These are phyloP conservation scores for Agrotis puta DNA, from an alignment of 2,888 invertebrate genomes.

Conservation along the genomic window DNA sequence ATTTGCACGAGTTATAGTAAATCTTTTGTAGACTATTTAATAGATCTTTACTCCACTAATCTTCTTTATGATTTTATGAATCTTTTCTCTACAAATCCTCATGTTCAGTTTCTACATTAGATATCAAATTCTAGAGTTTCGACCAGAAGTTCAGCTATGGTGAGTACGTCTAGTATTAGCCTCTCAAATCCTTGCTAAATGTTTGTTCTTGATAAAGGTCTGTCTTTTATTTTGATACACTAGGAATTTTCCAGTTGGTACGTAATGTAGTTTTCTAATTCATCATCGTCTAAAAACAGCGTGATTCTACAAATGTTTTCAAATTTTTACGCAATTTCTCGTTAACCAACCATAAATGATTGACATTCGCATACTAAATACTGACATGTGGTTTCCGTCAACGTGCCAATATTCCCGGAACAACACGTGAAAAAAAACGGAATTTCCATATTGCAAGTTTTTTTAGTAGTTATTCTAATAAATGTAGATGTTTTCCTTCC, in stretches of 20 bases:
- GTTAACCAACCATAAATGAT: constrained; percentile 1
- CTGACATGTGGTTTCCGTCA: constrained; percentile 14
- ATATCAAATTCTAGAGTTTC: not conserved
- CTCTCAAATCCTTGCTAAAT: not conserved
- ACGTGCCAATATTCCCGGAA: constrained; percentile 18
- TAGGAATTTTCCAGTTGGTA: not conserved
- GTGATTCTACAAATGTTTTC: not conserved
- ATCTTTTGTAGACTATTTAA: not conserved
- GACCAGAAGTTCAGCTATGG: not conserved
- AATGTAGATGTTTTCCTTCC: constrained; percentile 43
- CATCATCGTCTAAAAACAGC: not conserved
- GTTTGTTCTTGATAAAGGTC: not conserved
- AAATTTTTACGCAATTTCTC: not conserved
- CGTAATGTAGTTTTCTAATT: not conserved
- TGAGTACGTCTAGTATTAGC: too few species aligned
- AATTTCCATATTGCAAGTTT: constrained; percentile 26
- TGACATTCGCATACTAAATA: constrained; percentile 24
- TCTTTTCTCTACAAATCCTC: too few species aligned
- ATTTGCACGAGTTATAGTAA: not conserved
- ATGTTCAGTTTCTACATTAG: too few species aligned
- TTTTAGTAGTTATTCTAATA: not conserved
- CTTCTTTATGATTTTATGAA: too few species aligned
- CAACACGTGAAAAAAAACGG: constrained; percentile 28
- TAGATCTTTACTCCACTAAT: too few species aligned
- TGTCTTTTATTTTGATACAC: not conserved